These are phyloP conservation scores for Cephus rjabovi DNA, from an alignment of 2,888 invertebrate genomes.

Conservation along the genomic window DNA sequence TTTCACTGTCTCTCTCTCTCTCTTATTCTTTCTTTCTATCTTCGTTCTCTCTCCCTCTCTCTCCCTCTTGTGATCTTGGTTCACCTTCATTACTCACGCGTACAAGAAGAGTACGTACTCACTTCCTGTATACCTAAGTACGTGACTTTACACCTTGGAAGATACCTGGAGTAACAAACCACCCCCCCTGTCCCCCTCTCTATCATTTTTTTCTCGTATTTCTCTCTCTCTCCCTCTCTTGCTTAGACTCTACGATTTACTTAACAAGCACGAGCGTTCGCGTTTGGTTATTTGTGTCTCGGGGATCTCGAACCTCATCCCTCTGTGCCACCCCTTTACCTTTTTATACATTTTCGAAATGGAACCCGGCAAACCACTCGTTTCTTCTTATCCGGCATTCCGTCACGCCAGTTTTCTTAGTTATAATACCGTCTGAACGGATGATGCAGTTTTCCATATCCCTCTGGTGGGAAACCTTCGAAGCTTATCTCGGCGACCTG, in stretches of 20 bases:
- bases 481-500: not conserved
- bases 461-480: not conserved
- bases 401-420: not conserved
- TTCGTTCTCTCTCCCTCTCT: no score
- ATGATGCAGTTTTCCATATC: not conserved
- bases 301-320: not conserved
- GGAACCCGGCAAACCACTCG: not conserved
- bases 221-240: slow-evolving; percentile 15
- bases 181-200: no score
- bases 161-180: no score
- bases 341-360: not conserved
- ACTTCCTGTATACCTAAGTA: no score
- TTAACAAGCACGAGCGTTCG: slow-evolving; percentile 4
- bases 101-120: no score
- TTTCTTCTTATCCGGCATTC: not conserved
- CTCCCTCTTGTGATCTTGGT: no score
- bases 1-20: not conserved
- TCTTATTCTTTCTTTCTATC: not conserved
- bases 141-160: no score
- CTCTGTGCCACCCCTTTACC: not conserved
- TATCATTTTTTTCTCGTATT: not conserved
- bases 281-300: slow-evolving; percentile 2
- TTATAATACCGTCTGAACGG: not conserved
- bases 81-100: no score
- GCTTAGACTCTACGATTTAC: not conserved